Base-by-base conservation (phyloP, 2,888 invertebrate species). In the Macroteleia sp. region DNA sequence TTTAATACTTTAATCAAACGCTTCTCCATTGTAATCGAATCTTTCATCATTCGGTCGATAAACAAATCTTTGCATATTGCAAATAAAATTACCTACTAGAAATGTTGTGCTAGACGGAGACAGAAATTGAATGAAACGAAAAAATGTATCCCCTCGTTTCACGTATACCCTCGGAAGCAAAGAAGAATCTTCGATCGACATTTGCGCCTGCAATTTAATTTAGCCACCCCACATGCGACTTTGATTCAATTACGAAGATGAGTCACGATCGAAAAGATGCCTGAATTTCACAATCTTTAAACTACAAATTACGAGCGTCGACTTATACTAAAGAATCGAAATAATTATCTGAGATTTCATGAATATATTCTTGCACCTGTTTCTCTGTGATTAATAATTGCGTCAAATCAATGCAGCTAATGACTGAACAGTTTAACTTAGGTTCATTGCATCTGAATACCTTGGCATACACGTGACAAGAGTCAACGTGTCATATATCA, bases 401-500 rank as follows among this genome's bases (percentile, higher is more conserved):
- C n/a, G n/a, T n/a, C n/a, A n/a, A n/a, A n/a, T n/a, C n/a, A n/a
- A n/a, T n/a, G n/a, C n/a, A n/a, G n/a, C n/a, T n/a, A n/a, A n/a
- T 48, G 28, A 56, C 25, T 32, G 48, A 32, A 25, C 42, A 28
- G 25, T 54, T 69, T 41, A 57, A 36, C 46, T 44, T 44, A 14
- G 17, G 16, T 62, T 48, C 32, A 22, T 57, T 20, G 19, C 50
- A 28, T 48, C 20, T n/a, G 14, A 28, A 34, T 48, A 48, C 50
- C 22, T 22, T 44, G 14, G 9, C 14, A 25, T 48, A 41, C 67
- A 48, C 42, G 69, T 76, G 57, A 46, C 59, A 19, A 48, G 62
- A 76, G 57, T 70, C 57, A 69, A 76, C 48, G 56, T 69, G 64
- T 69, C n/a, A n/a, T 17, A 66, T 66, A 66, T 70, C 56, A 77